Percentiles rank a stretch among this genome's conserved stretches.
phyloP scores from a whole-genome alignment of 2,888 invertebrate genomes.

The Oxystoma pomonae region DNA sequence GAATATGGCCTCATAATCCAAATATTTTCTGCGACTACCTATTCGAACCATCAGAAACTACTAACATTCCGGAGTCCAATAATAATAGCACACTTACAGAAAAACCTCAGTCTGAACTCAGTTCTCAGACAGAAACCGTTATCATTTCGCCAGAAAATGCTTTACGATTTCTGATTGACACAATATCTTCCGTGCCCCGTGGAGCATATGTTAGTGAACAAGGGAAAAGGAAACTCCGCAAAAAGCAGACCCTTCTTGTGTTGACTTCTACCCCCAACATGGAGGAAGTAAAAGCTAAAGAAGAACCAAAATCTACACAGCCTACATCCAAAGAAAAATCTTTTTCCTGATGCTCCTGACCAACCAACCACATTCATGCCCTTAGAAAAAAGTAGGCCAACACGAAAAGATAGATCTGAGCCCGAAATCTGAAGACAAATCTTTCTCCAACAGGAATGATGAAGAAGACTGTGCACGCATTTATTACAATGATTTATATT shows the following conservation, averaged over 20 bases:
- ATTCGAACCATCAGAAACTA: neutral
- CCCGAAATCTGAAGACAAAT: too few relatives aligned
- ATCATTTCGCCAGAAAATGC: too few relatives aligned
- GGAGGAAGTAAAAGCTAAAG: slow-evolving; percentile 2
- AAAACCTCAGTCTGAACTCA: too few relatives aligned
- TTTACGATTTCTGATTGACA: neutral
- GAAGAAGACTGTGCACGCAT: slow-evolving; percentile 2
- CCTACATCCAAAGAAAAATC: neutral
- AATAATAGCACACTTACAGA: too few relatives aligned
- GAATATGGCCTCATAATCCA: too few relatives aligned
- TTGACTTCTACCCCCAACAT: slow-evolving; percentile 5
- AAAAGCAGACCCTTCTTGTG: neutral
- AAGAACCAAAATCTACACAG: neutral
- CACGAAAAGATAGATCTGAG: neutral
- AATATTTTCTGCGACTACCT: neutral
- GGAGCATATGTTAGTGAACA: neutral
- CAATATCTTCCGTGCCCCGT: neutral
- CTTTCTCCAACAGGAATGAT: slow-evolving; percentile 1
- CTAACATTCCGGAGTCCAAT: too few relatives aligned
- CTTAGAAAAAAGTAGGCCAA: neutral
- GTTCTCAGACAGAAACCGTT: too few relatives aligned
- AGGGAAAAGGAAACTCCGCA: too few relatives aligned
- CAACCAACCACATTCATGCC: neutral
- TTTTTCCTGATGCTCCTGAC: neutral
- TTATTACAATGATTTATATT: slow-evolving; percentile 4